Conservation (phyloP, 37 sponge, comb jelly and placozoan genomes). For the Mnemiopsis leidyi region DNA sequence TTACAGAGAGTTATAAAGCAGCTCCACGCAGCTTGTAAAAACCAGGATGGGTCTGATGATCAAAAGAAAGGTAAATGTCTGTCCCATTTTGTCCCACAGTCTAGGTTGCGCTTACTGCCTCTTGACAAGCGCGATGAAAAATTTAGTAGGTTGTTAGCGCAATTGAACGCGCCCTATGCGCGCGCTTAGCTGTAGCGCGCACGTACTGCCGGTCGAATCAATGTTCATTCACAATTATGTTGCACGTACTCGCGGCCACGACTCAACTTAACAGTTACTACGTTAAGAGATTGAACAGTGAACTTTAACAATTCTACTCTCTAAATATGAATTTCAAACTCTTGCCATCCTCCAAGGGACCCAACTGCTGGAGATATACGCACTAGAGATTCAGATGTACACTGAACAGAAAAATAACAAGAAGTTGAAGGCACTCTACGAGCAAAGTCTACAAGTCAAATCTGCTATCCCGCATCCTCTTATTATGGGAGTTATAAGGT, state of each 20-base stretch:
- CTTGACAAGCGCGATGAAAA: neutral
- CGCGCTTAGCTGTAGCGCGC: too few relatives aligned
- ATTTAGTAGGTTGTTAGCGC: neutral
- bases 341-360: constrained; percentile 71
- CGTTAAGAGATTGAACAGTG: too few relatives aligned
- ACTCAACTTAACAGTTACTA: too few relatives aligned
- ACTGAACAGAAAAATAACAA: constrained; percentile 98
- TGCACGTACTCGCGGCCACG: neutral
- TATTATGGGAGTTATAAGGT: constrained; percentile 95
- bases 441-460: constrained; percentile 91
- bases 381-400: constrained; percentile 99
- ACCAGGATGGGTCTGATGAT: constrained; percentile 60
- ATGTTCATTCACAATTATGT: neutral
- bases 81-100: too few relatives aligned
- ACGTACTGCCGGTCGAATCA: neutral
- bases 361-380: constrained; percentile 92
- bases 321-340: neutral
- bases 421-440: constrained; percentile 92
- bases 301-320: too few relatives aligned
- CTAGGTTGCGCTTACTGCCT: too few relatives aligned
- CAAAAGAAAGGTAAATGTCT: constrained; percentile 61
- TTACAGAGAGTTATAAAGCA: constrained; percentile 82
- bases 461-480: constrained; percentile 98
- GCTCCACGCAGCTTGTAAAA: constrained; percentile 73
- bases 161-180: neutral